Conservation (phyloP, 2,888 invertebrate species). For the Hypercompe scribonia region DNA sequence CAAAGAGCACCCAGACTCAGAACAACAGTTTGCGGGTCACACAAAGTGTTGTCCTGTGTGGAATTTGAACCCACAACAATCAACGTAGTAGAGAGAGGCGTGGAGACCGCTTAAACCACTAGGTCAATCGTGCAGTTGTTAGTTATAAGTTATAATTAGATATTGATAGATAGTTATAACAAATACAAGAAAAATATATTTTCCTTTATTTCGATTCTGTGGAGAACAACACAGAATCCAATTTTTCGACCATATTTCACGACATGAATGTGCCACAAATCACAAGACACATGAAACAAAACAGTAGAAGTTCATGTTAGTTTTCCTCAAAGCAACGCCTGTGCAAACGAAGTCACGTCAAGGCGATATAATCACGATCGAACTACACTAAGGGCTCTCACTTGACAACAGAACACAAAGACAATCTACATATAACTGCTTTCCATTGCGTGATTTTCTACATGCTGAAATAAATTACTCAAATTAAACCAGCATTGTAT, state of each 20-base stretch:
- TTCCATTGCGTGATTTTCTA: slow-evolving; percentile 22
- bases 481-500: slow-evolving; percentile 54
- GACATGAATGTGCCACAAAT: slow-evolving; percentile 26
- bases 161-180: no score
- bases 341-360: slow-evolving; percentile 82
- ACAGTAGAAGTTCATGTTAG: slow-evolving; percentile 80
- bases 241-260: slow-evolving; percentile 13
- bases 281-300: slow-evolving; percentile 47
- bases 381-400: slow-evolving; percentile 42
- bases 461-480: neutral
- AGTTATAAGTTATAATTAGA: no score
- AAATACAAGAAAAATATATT: neutral
- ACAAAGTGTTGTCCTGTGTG: no score
- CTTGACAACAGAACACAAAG: neutral
- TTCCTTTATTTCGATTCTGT: neutral
- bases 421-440: neutral
- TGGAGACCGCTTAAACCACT: no score
- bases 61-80: no score
- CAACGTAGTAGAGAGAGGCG: no score
- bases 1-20: no score
- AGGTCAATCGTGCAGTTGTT: no score
- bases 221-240: neutral
- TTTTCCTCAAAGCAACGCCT: slow-evolving; percentile 76
- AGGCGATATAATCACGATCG: slow-evolving; percentile 70
- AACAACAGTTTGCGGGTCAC: no score